Evolutionary conservation across 1,140 invertebrate species (phyloP).

Genomic region (Drosophila quadrilineata): DNA sequence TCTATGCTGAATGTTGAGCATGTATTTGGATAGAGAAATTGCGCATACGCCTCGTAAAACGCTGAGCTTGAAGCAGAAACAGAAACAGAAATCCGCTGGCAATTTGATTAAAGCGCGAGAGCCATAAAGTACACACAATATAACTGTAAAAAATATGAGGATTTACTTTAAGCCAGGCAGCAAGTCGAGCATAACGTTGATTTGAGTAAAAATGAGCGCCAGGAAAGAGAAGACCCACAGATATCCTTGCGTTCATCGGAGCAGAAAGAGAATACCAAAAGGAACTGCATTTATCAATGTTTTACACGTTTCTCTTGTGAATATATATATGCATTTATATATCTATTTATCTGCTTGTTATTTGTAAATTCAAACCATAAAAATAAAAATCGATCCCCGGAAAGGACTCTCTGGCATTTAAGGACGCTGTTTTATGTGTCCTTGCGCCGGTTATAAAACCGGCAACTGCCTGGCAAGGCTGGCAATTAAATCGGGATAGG

Average conservation of each 20-base stretch:
- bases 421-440: not conserved
- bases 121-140: conserved; percentile 53
- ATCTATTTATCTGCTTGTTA: not conserved
- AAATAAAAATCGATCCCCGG: not conserved
- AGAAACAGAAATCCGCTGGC: conserved; percentile 32
- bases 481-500: conserved; percentile 1
- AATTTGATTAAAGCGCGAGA: conserved; percentile 55
- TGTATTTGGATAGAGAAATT: conserved; percentile 48
- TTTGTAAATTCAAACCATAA: not conserved
- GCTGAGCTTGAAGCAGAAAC: too few species aligned
- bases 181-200: conserved; percentile 17
- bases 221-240: not conserved
- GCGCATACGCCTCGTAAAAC: conserved; percentile 54
- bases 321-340: too few species aligned
- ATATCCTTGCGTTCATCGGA: too few species aligned
- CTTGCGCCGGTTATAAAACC: conserved; percentile 1
- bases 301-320: not conserved
- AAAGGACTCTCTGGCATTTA: not conserved
- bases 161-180: conserved; percentile 46
- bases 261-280: not conserved
- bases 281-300: too few species aligned
- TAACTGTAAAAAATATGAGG: conserved; percentile 38
- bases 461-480: not conserved
- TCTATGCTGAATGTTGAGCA: conserved; percentile 43
- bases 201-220: conserved; percentile 2